Evolutionary conservation across 1,140 invertebrate genomes (phyloP).

Genomic region (Hydropsyche tenuis): DNA sequence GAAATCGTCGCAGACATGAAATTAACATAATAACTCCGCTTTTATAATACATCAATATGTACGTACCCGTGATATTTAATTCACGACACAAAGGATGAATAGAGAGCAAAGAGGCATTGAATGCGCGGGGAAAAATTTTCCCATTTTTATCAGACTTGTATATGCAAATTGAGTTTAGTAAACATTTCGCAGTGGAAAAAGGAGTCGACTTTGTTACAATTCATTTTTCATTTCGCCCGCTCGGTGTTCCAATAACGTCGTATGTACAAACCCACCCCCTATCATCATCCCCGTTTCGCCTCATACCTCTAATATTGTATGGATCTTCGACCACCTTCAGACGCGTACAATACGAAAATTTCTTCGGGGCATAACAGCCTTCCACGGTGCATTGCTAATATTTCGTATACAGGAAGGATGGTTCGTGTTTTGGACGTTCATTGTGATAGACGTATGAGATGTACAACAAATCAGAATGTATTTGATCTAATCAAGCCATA

Average conservation of each 20-base stretch:
- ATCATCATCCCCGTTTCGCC: slow-evolving; percentile 8
- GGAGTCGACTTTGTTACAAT: slow-evolving; percentile 50
- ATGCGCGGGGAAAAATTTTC: slow-evolving; percentile 2
- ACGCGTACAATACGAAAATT: slow-evolving; percentile 47
- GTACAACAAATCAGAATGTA: neutral
- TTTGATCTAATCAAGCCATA: neutral
- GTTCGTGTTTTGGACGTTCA: neutral
- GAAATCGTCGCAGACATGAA: too few relatives aligned
- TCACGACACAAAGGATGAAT: too few relatives aligned
- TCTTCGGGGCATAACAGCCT: slow-evolving; percentile 38
- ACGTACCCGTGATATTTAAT: too few relatives aligned
- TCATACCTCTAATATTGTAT: neutral
- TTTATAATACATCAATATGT: too few relatives aligned
- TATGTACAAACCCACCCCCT: neutral
- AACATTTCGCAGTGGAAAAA: slow-evolving; percentile 48
- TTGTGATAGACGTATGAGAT: neutral
- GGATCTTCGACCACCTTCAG: neutral
- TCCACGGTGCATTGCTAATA: slow-evolving; percentile 6
- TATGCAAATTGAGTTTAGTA: slow-evolving; percentile 51
- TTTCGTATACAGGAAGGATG: slow-evolving; percentile 19
- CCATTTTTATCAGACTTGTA: slow-evolving; percentile 46
- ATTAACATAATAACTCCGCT: too few relatives aligned
- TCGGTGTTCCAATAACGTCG: neutral
- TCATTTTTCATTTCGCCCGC: slow-evolving; percentile 50
- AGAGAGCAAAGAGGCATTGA: too few relatives aligned